These are phyloP conservation scores for Drusus annulatus DNA, from an alignment of 1,140 invertebrate species.

Conservation along the genomic window DNA sequence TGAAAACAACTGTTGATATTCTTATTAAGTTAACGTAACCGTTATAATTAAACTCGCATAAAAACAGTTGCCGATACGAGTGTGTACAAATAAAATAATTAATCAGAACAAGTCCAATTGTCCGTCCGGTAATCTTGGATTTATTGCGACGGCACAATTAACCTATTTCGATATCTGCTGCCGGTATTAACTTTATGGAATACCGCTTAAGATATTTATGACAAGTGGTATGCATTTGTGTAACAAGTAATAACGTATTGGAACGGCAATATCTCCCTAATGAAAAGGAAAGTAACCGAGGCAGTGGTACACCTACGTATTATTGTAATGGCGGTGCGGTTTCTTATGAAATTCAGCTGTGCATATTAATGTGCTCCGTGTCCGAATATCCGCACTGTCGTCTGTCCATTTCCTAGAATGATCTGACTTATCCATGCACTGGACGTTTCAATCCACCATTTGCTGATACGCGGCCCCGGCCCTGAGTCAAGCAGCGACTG, in stretches of 20 bases:
- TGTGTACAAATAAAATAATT: too few relatives aligned
- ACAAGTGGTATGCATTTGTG: background rate
- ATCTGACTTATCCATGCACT: too few relatives aligned
- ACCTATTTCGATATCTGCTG: background rate
- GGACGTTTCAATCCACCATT: too few relatives aligned
- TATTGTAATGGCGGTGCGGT: background rate
- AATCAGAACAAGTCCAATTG: background rate
- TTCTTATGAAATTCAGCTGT: conserved; percentile 8
- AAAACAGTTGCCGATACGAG: too few relatives aligned
- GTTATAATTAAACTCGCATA: too few relatives aligned
- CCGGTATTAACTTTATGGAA: background rate
- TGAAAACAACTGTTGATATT: too few relatives aligned
- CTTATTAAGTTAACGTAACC: too few relatives aligned
- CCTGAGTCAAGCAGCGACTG: too few relatives aligned
- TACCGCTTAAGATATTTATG: background rate
- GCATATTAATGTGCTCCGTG: background rate
- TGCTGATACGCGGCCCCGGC: too few relatives aligned
- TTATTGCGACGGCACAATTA: background rate
- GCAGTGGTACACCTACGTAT: background rate
- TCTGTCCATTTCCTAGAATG: too few relatives aligned
- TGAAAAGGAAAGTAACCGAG: conserved; percentile 3
- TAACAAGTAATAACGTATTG: background rate
- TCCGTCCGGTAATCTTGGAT: background rate
- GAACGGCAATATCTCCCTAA: background rate
- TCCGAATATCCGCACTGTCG: too few relatives aligned